A percentile compares a stretch with the other conserved stretches of the same genome.
phyloP scores from a whole-genome alignment of 2,113 vertebrate species.

The Cygnus buccinator region DNA sequence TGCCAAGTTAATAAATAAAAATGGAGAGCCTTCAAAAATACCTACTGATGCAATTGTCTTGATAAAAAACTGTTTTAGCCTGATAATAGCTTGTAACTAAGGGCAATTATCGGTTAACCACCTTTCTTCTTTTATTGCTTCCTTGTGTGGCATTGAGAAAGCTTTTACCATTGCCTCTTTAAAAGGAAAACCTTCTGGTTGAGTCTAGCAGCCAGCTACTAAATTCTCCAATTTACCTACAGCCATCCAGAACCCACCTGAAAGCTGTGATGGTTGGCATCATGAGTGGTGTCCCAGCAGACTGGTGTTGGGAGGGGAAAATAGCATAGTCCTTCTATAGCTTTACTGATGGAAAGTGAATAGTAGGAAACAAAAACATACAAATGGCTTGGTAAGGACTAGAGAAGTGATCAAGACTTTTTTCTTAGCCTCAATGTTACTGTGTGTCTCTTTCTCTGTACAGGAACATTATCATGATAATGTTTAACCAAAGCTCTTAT shows the following conservation, averaged over 20 bases:
- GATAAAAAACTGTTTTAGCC: background rate
- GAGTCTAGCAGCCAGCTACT: background rate
- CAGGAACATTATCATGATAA: background rate
- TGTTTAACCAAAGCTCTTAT: background rate
- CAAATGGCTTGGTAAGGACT: background rate
- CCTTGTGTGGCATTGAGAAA: background rate
- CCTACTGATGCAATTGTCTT: background rate
- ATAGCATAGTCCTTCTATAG: rapidly evolving
- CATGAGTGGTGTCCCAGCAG: background rate
- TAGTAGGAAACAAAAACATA: background rate
- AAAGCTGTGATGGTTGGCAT: background rate
- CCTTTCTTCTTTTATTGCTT: background rate
- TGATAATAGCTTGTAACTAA: background rate
- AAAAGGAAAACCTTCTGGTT: background rate
- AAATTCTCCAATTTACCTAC: background rate
- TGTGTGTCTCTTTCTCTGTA: background rate
- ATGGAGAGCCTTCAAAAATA: background rate
- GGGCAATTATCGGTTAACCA: background rate
- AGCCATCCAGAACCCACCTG: background rate
- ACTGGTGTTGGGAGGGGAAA: rapidly evolving
- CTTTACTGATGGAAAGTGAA: background rate
- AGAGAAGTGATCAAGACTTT: too few relatives aligned
- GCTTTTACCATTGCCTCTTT: background rate
- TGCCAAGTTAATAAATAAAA: background rate
- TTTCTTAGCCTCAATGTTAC: background rate